These are phyloP conservation scores for Taenaris catops DNA, from an alignment of 2,888 invertebrate species.

Conservation along the genomic window DNA sequence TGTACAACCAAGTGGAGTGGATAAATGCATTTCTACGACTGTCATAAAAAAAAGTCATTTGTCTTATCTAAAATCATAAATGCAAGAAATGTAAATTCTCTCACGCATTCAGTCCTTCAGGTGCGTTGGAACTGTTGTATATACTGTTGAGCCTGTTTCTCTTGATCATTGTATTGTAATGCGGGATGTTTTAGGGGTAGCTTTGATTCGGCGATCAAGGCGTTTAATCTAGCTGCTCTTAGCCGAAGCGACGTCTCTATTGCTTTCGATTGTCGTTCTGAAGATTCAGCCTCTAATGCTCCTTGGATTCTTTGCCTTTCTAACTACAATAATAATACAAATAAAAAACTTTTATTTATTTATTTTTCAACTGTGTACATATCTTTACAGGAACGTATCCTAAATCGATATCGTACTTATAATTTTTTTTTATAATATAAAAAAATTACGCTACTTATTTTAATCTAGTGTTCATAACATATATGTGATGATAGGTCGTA, in stretches of 20 bases:
- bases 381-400: no score
- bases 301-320: slow-evolving; percentile 56
- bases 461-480: no score
- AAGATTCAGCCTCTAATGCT: slow-evolving; percentile 39
- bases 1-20: no score
- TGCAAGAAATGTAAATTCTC: background rate
- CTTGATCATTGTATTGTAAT: slow-evolving; percentile 38
- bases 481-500: no score
- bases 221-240: slow-evolving; percentile 51
- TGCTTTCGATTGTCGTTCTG: slow-evolving; percentile 34
- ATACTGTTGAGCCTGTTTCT: slow-evolving; percentile 42
- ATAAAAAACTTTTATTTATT: no score
- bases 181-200: slow-evolving; percentile 48
- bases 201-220: slow-evolving; percentile 42
- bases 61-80: background rate
- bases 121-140: slow-evolving; percentile 27
- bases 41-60: no score
- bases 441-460: no score
- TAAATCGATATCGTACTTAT: no score
- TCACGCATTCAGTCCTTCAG: background rate
- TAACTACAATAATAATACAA: slow-evolving; percentile 34
- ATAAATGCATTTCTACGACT: no score
- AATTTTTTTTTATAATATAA: no score
- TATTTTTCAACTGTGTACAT: no score
- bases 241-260: slow-evolving; percentile 45